These are phyloP conservation scores for Paralichthys olivaceus DNA, from an alignment of 2,113 vertebrate species.

Conservation along the genomic window DNA sequence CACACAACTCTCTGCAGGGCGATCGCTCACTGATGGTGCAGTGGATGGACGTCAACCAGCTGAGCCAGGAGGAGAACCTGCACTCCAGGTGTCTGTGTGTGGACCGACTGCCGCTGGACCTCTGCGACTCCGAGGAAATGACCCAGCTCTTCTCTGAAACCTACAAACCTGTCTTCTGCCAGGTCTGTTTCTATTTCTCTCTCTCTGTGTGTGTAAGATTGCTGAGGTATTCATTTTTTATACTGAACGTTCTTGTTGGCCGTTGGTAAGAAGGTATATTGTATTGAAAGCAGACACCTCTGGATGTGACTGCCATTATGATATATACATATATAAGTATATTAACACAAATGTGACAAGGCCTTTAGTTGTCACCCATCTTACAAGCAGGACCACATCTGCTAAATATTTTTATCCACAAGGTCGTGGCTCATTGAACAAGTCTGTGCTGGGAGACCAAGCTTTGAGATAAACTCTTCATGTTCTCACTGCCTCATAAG, in stretches of 20 bases:
- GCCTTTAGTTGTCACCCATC: constrained; percentile 10
- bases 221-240: too few species aligned
- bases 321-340: too few species aligned
- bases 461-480: background rate
- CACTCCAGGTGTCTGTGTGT: constrained; percentile 97
- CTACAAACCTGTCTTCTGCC: constrained; percentile 95
- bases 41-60: constrained; percentile 97
- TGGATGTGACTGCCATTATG: too few species aligned
- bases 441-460: background rate
- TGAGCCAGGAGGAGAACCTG: constrained; percentile 89
- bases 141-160: constrained; percentile 88
- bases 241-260: too few species aligned
- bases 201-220: too few species aligned
- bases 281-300: too few species aligned
- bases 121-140: constrained; percentile 87
- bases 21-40: constrained; percentile 92
- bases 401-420: background rate
- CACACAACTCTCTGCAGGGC: constrained; percentile 65
- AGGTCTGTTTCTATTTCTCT: constrained; percentile 80
- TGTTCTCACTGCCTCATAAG: background rate
- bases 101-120: constrained; percentile 89
- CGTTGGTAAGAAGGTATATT: too few species aligned
- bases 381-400: background rate
- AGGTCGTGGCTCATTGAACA: constrained; percentile 10
- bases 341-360: background rate